Percentiles rank a stretch among this genome's conserved stretches.
phyloP scores from a whole-genome alignment of 1,140 invertebrate genomes.

The Rhagoletis zephyria region DNA sequence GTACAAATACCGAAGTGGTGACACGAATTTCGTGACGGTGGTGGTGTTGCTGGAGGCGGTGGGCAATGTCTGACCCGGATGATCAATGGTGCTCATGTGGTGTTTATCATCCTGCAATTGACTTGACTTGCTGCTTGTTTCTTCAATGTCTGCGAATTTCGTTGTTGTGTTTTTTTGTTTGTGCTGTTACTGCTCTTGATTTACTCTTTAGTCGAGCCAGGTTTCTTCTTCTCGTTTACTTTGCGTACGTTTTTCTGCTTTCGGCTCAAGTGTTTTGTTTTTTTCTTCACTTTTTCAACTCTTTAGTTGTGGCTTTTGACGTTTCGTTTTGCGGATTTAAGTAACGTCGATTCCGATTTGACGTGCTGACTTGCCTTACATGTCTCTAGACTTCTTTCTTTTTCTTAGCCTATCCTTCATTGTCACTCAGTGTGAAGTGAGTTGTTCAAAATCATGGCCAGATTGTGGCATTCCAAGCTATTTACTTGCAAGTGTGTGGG shows the following conservation, averaged over 20 bases:
- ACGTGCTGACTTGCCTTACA: background rate
- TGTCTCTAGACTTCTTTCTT: background rate
- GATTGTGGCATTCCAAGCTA: background rate
- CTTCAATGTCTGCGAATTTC: conserved; percentile 5
- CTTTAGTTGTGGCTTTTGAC: background rate
- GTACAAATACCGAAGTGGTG: background rate
- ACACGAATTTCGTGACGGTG: background rate
- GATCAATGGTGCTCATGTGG: conserved; percentile 47
- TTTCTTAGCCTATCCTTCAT: too few relatives aligned
- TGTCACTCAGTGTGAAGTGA: background rate
- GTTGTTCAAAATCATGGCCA: background rate
- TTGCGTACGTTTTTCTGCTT: conserved; percentile 1
- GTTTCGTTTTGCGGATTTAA: background rate
- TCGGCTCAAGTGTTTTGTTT: background rate
- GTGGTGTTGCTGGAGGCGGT: too few relatives aligned
- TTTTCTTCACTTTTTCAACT: background rate
- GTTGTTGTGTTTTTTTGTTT: background rate
- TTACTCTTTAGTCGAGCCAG: background rate
- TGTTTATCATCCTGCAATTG: conserved; percentile 50
- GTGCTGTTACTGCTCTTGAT: background rate
- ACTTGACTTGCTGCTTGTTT: conserved; percentile 17
- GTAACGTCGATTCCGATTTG: background rate
- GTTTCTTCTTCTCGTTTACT: background rate
- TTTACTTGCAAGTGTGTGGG: too few relatives aligned
- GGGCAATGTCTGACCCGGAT: background rate